Evolutionary conservation across 2,113 vertebrate species (phyloP).

Genomic region (Lichenostomus cassidix): DNA sequence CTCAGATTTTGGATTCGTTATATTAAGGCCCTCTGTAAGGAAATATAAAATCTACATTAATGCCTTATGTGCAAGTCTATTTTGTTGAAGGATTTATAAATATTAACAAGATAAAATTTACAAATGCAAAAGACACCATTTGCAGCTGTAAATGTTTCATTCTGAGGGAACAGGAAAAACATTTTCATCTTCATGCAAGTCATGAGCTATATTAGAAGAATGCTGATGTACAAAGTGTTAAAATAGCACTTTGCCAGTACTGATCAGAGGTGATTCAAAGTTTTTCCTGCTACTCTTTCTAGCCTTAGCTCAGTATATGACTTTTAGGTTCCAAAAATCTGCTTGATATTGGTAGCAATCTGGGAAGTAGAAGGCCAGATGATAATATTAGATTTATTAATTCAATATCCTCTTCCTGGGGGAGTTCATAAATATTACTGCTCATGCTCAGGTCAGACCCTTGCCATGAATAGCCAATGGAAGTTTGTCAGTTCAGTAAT

Average conservation of each 20-base stretch:
- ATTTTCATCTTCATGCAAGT: background rate
- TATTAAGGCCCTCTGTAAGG: background rate
- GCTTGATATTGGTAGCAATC: background rate
- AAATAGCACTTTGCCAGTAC: background rate
- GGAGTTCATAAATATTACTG: background rate
- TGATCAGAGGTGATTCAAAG: background rate
- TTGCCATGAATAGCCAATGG: background rate
- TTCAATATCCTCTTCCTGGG: background rate
- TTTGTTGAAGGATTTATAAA: constrained; percentile 23
- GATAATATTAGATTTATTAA: background rate
- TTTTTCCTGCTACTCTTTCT: background rate
- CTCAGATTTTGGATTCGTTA: background rate
- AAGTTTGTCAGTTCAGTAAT: background rate
- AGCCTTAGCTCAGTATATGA: background rate
- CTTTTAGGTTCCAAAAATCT: background rate
- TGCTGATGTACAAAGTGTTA: background rate
- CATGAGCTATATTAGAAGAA: background rate
- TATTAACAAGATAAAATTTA: constrained; percentile 36
- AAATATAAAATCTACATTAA: background rate
- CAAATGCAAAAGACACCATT: constrained; percentile 4
- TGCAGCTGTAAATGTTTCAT: constrained; percentile 37
- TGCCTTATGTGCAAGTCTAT: background rate
- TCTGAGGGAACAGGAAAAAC: background rate
- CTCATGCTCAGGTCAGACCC: background rate
- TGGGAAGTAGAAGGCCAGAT: background rate